phyloP scores from a whole-genome alignment of 2,888 invertebrate species.

The Spodoptera exigua region DNA sequence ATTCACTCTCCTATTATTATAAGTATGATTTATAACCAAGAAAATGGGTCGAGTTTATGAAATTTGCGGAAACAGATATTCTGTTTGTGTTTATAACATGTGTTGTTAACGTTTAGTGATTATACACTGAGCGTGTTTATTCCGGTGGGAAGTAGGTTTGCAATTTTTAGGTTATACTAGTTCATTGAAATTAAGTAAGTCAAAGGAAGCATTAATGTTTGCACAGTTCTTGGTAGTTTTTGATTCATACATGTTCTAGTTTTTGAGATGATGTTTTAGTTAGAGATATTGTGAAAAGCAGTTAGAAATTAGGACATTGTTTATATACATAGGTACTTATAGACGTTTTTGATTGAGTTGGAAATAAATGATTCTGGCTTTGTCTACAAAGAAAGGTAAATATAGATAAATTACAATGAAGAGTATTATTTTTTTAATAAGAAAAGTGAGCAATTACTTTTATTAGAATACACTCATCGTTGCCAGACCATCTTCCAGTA shows the following conservation, averaged over 20 bases:
- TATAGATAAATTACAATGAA: too few relatives aligned
- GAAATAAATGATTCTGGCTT: too few relatives aligned
- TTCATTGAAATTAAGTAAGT: background rate
- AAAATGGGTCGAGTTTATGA: constrained; percentile 54
- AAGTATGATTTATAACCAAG: constrained; percentile 55
- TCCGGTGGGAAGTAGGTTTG: constrained; percentile 22
- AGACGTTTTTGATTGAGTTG: too few relatives aligned
- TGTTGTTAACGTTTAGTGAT: constrained; percentile 23
- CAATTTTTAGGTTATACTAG: background rate
- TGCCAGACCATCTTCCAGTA: background rate
- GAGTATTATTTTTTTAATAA: too few relatives aligned
- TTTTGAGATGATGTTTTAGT: too few relatives aligned
- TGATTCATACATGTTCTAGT: too few relatives aligned
- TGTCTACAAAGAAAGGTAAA: too few relatives aligned
- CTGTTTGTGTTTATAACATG: constrained; percentile 42
- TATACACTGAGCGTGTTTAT: constrained; percentile 30
- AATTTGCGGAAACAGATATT: constrained; percentile 55
- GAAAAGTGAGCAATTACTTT: background rate
- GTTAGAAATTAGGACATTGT: too few relatives aligned
- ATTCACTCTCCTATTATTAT: constrained; percentile 39
- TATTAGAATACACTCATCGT: background rate
- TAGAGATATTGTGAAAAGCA: too few relatives aligned
- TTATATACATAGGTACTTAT: too few relatives aligned
- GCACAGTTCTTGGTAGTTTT: too few relatives aligned
- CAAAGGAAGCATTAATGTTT: too few relatives aligned